Evolutionary conservation across 30 jellyfish, hydroid and myxozoan species (phyloP).

Genomic region (Cassiopea xamachana): DNA sequence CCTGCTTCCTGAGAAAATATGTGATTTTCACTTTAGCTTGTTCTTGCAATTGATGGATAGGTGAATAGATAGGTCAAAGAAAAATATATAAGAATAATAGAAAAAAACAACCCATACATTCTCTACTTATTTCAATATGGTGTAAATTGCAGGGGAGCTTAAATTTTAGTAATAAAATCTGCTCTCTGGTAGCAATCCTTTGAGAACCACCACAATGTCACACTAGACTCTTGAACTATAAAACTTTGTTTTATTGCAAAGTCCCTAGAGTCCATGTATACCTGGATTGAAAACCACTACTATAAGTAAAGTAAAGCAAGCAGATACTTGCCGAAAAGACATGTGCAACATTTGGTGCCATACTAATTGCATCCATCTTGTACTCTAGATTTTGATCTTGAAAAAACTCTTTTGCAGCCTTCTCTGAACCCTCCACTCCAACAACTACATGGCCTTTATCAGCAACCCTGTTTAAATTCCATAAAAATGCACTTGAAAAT

Average conservation of each 20-base stretch:
- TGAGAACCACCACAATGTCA: no score
- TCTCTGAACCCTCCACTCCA: conserved; percentile 83
- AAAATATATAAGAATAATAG: no score
- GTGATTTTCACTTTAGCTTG: no score
- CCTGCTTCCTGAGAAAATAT: no score
- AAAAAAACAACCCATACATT: no score
- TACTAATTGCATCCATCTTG: conserved; percentile 67
- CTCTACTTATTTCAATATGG: no score
- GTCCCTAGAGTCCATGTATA: neutral
- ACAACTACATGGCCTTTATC: conserved; percentile 78
- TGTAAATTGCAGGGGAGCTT: no score
- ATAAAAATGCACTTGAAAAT: neutral
- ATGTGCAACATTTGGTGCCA: conserved; percentile 61
- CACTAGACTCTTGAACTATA: no score
- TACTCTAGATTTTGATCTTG: conserved; percentile 51
- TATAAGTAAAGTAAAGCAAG: neutral
- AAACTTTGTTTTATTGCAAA: neutral
- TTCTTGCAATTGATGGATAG: no score
- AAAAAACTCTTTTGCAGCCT: conserved; percentile 66
- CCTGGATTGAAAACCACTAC: neutral
- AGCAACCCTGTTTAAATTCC: conserved; percentile 46
- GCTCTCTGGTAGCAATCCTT: no score
- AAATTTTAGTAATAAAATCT: no score
- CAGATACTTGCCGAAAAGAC: conserved; percentile 32
- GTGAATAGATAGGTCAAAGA: no score